Percentiles rank a stretch among this genome's conserved stretches.
phyloP scores from a whole-genome alignment of 2,888 invertebrate species.

The Oeneis ivallda region DNA sequence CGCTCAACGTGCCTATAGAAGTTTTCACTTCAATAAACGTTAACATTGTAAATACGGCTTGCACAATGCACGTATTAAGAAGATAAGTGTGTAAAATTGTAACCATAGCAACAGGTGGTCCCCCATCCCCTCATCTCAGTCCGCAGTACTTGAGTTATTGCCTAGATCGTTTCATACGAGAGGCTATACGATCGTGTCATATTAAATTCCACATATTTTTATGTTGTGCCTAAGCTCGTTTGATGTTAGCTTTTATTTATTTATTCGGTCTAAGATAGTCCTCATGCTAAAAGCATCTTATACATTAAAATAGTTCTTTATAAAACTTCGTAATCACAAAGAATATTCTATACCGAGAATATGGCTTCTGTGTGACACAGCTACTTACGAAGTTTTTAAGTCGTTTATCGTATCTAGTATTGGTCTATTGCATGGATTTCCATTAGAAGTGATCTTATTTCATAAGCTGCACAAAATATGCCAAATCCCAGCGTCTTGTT shows the following conservation, averaged over 20 bases:
- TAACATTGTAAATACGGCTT: background rate
- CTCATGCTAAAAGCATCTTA: background rate
- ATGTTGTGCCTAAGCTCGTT: slow-evolving; percentile 21
- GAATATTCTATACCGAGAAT: too few species aligned
- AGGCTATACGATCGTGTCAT: slow-evolving; percentile 45
- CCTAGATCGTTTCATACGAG: slow-evolving; percentile 53
- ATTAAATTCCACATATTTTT: slow-evolving; percentile 38
- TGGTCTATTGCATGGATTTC: too few species aligned
- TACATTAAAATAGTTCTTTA: background rate
- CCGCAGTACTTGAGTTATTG: slow-evolving; percentile 64
- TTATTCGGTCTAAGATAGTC: slow-evolving; percentile 2
- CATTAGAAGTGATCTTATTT: too few species aligned
- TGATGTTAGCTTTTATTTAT: slow-evolving; percentile 25
- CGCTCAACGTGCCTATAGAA: too few species aligned
- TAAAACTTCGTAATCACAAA: background rate
- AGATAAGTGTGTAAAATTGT: slow-evolving; percentile 47
- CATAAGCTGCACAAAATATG: too few species aligned
- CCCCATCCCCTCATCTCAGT: slow-evolving; percentile 47
- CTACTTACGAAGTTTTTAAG: too few species aligned
- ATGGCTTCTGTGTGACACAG: too few species aligned
- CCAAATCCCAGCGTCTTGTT: too few species aligned
- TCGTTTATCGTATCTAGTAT: too few species aligned
- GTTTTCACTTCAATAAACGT: background rate
- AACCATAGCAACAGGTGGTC: slow-evolving; percentile 70
- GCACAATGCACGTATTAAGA: slow-evolving; percentile 28